A percentile compares a stretch with the other conserved stretches of the same genome.
Conservation (phyloP, 2,888 invertebrate genomes). For the Lochmaea capreae region DNA sequence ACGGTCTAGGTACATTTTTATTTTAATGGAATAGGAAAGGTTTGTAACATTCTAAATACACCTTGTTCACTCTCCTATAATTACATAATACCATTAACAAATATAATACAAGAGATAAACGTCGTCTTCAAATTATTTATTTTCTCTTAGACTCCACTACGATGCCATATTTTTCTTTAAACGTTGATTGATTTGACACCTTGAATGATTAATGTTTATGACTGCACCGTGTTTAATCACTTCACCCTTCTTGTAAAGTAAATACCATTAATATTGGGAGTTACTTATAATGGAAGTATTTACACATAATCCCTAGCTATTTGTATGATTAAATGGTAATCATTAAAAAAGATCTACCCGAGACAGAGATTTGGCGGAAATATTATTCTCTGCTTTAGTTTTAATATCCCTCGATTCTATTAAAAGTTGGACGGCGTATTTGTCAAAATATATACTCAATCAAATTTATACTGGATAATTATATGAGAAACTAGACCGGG, state of each 20-base stretch:
- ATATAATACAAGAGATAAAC: too few relatives aligned
- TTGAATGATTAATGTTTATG: constrained; percentile 33
- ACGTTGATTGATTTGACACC: constrained; percentile 33
- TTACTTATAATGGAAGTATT: constrained; percentile 41
- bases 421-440: too few relatives aligned
- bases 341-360: constrained; percentile 40
- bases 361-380: not conserved
- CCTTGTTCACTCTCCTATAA: too few relatives aligned
- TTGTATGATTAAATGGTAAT: constrained; percentile 42
- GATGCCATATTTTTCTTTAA: not conserved
- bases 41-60: too few relatives aligned
- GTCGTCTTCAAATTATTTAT: too few relatives aligned
- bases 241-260: constrained; percentile 30
- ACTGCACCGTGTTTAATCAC: constrained; percentile 37
- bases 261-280: constrained; percentile 42
- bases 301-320: constrained; percentile 40
- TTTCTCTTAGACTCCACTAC: not conserved
- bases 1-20: too few relatives aligned
- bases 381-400: constrained; percentile 13
- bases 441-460: too few relatives aligned
- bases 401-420: not conserved
- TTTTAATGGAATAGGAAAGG: too few relatives aligned
- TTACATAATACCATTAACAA: too few relatives aligned
- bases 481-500: too few relatives aligned
- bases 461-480: too few relatives aligned